Percentiles rank a stretch among this genome's conserved stretches.
Evolutionary conservation across 2,888 invertebrate genomes (phyloP).

Genomic region (Hirtodrosophila cameraria): DNA sequence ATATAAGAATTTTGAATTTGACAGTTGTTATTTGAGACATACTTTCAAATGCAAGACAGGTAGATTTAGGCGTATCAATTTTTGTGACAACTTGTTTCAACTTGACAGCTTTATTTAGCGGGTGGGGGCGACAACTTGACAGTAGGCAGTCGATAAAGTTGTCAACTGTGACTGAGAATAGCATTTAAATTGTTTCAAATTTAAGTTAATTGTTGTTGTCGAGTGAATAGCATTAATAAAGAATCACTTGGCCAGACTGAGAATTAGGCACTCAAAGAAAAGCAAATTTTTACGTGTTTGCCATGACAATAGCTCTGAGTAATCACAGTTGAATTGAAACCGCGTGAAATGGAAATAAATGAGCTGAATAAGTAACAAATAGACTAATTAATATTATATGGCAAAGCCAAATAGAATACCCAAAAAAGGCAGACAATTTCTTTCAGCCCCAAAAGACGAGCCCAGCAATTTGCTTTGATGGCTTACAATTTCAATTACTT

Average conservation of each 20-base stretch:
- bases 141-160: slow-evolving; percentile 27
- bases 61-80: not conserved
- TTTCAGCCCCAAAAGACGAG: too few relatives aligned
- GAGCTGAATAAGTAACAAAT: not conserved
- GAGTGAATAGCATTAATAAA: slow-evolving; percentile 37
- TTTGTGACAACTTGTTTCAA: not conserved
- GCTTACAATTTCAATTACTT: slow-evolving; percentile 42
- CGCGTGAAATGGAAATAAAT: slow-evolving; percentile 2
- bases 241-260: slow-evolving; percentile 10
- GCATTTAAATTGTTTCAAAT: slow-evolving; percentile 12
- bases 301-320: not conserved
- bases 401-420: slow-evolving; percentile 3
- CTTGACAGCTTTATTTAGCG: slow-evolving; percentile 8
- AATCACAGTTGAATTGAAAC: not conserved
- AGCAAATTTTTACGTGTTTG: slow-evolving; percentile 16
- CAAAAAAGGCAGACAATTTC: not conserved
- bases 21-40: too few relatives aligned
- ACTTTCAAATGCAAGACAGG: slow-evolving; percentile 4
- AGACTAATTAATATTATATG: slow-evolving; percentile 21
- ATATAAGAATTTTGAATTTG: not conserved
- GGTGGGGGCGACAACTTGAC: slow-evolving; percentile 7
- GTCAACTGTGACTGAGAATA: slow-evolving; percentile 17
- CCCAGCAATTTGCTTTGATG: slow-evolving; percentile 26
- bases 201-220: slow-evolving; percentile 8
- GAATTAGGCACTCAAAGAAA: slow-evolving; percentile 7